These are phyloP conservation scores for Salticus scenicus DNA, from an alignment of 2,888 invertebrate species.

Conservation along the genomic window DNA sequence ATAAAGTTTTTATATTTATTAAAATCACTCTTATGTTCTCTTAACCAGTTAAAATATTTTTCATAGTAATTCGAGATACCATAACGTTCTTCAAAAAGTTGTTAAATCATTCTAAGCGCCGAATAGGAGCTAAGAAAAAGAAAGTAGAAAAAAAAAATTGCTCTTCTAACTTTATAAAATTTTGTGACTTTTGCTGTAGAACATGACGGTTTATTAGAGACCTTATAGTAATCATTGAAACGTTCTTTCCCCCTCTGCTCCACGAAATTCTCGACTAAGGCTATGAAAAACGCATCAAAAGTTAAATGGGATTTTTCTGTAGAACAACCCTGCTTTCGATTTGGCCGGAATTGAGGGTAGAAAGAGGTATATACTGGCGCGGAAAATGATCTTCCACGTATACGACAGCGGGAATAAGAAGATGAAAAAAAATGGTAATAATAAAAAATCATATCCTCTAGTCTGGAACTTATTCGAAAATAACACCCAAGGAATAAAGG, in stretches of 20 bases:
- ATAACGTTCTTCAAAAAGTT: too few species aligned
- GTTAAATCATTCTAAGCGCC: too few species aligned
- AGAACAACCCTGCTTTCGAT: conserved; percentile 29
- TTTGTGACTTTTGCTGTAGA: neutral
- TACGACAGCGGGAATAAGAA: neutral
- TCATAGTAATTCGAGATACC: too few species aligned
- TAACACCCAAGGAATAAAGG: conserved; percentile 62
- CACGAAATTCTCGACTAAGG: neutral
- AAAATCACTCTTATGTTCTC: too few species aligned
- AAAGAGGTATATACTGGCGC: conserved; percentile 39
- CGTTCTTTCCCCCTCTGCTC: neutral
- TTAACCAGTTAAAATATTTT: too few species aligned
- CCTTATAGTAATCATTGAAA: neutral
- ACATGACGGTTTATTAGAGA: neutral
- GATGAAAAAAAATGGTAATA: neutral
- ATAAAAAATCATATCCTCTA: conserved; percentile 29
- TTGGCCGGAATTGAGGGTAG: conserved; percentile 51
- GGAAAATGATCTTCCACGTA: conserved; percentile 34
- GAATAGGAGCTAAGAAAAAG: too few species aligned
- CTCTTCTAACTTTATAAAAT: neutral
- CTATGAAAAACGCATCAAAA: conserved; percentile 65
- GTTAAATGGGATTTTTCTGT: conserved; percentile 37
- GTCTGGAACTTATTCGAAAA: conserved; percentile 69
- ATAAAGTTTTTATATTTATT: too few species aligned
- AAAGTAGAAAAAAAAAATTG: neutral